phyloP scores from a whole-genome alignment of 2,113 vertebrate genomes.

The Ophthalmolycus amberensis region DNA sequence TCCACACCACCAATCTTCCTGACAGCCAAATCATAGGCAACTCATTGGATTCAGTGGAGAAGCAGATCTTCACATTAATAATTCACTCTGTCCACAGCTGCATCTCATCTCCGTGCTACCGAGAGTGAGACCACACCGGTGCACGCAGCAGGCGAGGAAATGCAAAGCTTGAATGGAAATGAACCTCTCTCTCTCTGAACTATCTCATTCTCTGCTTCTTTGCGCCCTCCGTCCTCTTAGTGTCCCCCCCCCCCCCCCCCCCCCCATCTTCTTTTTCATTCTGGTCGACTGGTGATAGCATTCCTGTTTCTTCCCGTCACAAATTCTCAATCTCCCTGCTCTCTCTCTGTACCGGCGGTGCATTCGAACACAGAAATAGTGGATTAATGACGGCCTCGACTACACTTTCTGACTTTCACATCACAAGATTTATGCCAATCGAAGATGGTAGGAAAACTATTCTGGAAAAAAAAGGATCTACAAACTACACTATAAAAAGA shows the following conservation, averaged over 20 bases:
- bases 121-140: conserved; percentile 53
- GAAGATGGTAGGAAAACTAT: conserved; percentile 27
- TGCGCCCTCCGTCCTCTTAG: conserved; percentile 35
- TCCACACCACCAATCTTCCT: conserved; percentile 70
- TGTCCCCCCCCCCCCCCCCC: not conserved
- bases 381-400: conserved; percentile 26
- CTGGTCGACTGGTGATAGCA: conserved; percentile 45
- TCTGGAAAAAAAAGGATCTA: not conserved
- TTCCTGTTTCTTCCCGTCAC: conserved; percentile 44
- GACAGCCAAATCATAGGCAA: conserved; percentile 77
- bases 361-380: conserved; percentile 29
- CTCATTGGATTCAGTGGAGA: conserved; percentile 74
- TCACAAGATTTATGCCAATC: conserved; percentile 21
- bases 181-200: conserved; percentile 46
- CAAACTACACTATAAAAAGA: not conserved
- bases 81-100: conserved; percentile 69
- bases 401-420: conserved; percentile 36
- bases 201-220: conserved; percentile 52
- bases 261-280: conserved; percentile 31
- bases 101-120: conserved; percentile 55
- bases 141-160: conserved; percentile 45
- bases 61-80: conserved; percentile 79
- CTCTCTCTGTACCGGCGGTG: not conserved
- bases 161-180: conserved; percentile 64
- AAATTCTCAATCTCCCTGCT: conserved; percentile 44